Evolutionary conservation across 92 coral and sea anemone genomes (phyloP), one percentile per base, ranked within the genome.

Genomic region (Chrysogorgia sp.): DNA sequence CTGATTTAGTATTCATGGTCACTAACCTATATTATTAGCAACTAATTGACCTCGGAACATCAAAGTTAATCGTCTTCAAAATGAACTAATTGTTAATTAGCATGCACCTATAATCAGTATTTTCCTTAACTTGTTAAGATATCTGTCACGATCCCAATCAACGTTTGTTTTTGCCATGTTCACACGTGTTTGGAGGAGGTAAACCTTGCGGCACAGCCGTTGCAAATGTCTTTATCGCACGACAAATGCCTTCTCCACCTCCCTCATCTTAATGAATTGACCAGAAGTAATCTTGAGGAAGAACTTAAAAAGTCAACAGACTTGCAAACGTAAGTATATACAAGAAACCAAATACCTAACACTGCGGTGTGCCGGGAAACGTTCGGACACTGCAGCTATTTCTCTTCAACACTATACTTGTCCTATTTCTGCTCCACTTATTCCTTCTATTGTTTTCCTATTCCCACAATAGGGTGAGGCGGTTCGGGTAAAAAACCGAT

Each of bases 61-160:
- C n/a, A n/a, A n/a, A n/a, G n/a, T n/a, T n/a, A n/a, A n/a, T n/a
- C n/a, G n/a, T n/a, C n/a, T n/a, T n/a, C n/a, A n/a, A n/a, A n/a
- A n/a, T n/a, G n/a, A n/a, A n/a, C n/a, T n/a, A n/a, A n/a, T n/a
- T n/a, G n/a, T n/a, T n/a, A n/a, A n/a, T n/a, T n/a, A n/a, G n/a
- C n/a, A n/a, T n/a, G n/a, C n/a, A n/a, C n/a, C n/a, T n/a, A n/a
- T n/a, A n/a, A n/a, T n/a, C n/a, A n/a, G n/a, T 15, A 19, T 67
- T 29, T 34, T 40, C 33, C 10, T 43, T 68, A 57, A 43, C 7
- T 49, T 72, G 61, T 21, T 33, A 71, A 96, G 99, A 96, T 76
- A 90, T 96, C 52, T 85, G 85, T 43, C 92, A 96, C 49, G 99
- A 96, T 58, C 92, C 97, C 0, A 89, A 92, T 59, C 99, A 96